phyloP scores from a whole-genome alignment of 2,888 invertebrate genomes.

The Acrocyrtus sp. region DNA sequence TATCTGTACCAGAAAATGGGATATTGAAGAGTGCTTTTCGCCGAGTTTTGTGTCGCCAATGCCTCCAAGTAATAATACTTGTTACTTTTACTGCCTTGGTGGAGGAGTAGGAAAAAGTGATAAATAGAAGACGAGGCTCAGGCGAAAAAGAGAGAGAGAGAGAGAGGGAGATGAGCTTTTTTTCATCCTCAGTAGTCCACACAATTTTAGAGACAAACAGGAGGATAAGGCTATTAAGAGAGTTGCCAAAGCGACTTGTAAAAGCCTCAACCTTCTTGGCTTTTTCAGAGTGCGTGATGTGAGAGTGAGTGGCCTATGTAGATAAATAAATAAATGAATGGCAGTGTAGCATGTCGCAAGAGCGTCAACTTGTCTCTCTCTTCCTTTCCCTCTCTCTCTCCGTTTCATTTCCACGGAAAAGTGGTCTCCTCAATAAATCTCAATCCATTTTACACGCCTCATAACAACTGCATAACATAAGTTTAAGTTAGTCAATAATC shows the following conservation, averaged over 20 bases:
- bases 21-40: too few relatives aligned
- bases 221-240: constrained; percentile 42
- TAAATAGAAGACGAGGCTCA: constrained; percentile 18
- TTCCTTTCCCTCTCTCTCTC: constrained; percentile 1
- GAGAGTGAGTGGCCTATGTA: constrained; percentile 7
- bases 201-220: background rate
- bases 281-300: too few relatives aligned
- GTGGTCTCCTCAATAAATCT: constrained; percentile 52
- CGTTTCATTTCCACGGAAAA: background rate
- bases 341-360: background rate
- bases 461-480: constrained; percentile 9
- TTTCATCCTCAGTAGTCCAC: constrained; percentile 1
- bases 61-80: background rate
- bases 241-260: constrained; percentile 48
- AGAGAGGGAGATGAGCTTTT: background rate
- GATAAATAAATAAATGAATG: constrained; percentile 45
- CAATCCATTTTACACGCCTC: constrained; percentile 53
- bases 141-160: background rate
- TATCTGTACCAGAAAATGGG: too few relatives aligned
- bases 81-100: background rate
- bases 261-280: constrained; percentile 32
- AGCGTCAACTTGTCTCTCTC: constrained; percentile 47
- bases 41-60: too few relatives aligned
- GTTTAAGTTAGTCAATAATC: background rate
- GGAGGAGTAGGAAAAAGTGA: too few relatives aligned